Evolutionary conservation across 37 sponge, comb jelly and placozoan species (phyloP).

Genomic region (Cladorhizidae sp.): DNA sequence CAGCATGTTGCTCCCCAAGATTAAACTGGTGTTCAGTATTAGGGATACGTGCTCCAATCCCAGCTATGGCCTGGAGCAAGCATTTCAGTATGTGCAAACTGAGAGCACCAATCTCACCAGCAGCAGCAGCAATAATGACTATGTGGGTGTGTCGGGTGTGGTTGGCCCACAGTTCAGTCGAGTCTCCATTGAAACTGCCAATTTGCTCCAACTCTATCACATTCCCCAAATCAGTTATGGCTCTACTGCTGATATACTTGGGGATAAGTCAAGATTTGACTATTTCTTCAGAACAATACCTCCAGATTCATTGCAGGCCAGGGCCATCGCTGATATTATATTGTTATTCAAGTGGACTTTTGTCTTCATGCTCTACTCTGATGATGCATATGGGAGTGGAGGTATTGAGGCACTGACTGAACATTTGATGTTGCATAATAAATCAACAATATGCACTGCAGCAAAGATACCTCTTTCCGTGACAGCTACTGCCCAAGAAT

Average conservation of each 20-base stretch:
- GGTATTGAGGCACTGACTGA: conserved; percentile 41
- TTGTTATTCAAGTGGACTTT: conserved; percentile 65
- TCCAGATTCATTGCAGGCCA: conserved; percentile 76
- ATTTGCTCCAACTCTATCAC: conserved; percentile 62
- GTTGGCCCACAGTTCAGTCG: conserved; percentile 68
- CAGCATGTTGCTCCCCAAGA: conserved; percentile 29
- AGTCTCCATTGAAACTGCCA: conserved; percentile 67
- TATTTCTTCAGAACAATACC: conserved; percentile 84
- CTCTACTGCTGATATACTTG: conserved; percentile 60
- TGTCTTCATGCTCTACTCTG: conserved; percentile 30
- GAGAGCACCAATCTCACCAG: neutral
- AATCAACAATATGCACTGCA: neutral
- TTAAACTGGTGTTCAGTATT: conserved; percentile 68
- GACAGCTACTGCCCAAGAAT: neutral
- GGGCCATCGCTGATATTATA: conserved; percentile 67
- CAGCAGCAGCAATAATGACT: neutral
- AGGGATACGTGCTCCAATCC: conserved; percentile 68
- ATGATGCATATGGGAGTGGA: conserved; percentile 55
- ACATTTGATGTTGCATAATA: neutral
- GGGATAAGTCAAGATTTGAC: conserved; percentile 69
- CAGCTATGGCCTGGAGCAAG: conserved; percentile 47
- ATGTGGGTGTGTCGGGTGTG: conserved; percentile 50
- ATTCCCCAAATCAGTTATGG: conserved; percentile 82
- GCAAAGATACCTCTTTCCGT: conserved; percentile 6
- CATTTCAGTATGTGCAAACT: conserved; percentile 46